These are phyloP conservation scores for Heterohyrax brucei DNA, from an alignment of 2,797 vertebrate genomes.

Conservation along the genomic window DNA sequence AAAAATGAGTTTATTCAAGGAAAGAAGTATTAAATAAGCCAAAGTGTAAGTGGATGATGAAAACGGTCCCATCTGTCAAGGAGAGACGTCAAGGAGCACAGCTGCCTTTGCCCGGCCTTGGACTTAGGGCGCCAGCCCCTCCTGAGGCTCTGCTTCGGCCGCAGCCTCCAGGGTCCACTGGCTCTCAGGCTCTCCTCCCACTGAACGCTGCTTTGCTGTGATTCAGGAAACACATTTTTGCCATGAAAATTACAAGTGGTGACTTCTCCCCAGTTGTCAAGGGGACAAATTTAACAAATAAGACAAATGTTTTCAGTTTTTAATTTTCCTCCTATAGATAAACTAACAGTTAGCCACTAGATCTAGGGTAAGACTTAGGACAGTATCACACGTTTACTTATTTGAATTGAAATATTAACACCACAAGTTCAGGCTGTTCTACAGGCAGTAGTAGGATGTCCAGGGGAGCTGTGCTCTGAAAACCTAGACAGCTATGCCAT, in stretches of 20 bases:
- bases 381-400: background rate
- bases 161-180: background rate
- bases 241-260: constrained; percentile 11
- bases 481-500: background rate
- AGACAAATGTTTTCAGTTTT: constrained; percentile 35
- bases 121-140: background rate
- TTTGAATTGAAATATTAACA: constrained; percentile 34
- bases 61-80: background rate
- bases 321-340: background rate
- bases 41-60: background rate
- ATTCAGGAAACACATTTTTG: background rate
- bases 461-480: background rate
- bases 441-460: background rate
- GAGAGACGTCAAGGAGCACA: background rate
- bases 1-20: background rate
- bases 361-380: background rate
- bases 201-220: background rate
- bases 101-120: background rate
- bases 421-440: background rate
- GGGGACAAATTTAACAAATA: background rate
- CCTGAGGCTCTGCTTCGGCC: background rate
- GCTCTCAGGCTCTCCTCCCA: background rate
- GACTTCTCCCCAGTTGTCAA: background rate
- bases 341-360: background rate
- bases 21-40: constrained; percentile 8